Evolutionary conservation across 1,140 invertebrate species (phyloP), one percentile per base, ranked within the genome.

Genomic region (Brachionus asplanchnoidis): DNA sequence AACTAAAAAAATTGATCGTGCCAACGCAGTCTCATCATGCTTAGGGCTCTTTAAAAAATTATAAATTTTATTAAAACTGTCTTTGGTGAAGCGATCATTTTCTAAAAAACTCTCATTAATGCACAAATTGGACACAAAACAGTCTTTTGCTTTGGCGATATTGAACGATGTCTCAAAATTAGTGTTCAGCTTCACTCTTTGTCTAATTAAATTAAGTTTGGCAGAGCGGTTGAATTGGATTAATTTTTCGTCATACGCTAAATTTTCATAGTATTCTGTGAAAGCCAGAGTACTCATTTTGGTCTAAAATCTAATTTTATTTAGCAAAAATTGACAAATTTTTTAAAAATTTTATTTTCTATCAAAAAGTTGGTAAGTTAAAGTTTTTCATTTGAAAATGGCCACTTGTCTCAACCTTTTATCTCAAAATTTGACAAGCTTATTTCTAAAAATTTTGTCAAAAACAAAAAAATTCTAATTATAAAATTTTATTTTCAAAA

Each of bases 401-500:
- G 20, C 53, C 53, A 60, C 9, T 20, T 60, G 53, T 60, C 53
- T 60, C 3, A 23, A 0, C 53, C 9, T 60, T 60, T 60, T 60
- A 20, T 60, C 20, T 60, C 0, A 23, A 60, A 60, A 46, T 14
- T 46, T 46, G 11, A 46, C 44, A 12, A 46, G 9, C 53, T 60
- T 20, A 20, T 60, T 60, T 60, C 1, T 5, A 60, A 60, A 60
- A 60, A 2, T 60, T 9, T n/a, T 20, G 26, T 60, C 2, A 9
- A 20, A 9, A 26, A 60, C 53, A 20, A 60, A 60, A 60, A 26
- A 53, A 2, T 60, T 20, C 23, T 60, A 60, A 60, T 60, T 60
- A 60, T n/a, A 77, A 77, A 77, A 50, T 77, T 77, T 46, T 77
- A 50, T 77, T 77, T 46, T 23, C 5, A 11, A 77, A 77, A 77